Base-by-base conservation (phyloP, 2,888 invertebrate genomes). In the Pollenia amentaria region DNA sequence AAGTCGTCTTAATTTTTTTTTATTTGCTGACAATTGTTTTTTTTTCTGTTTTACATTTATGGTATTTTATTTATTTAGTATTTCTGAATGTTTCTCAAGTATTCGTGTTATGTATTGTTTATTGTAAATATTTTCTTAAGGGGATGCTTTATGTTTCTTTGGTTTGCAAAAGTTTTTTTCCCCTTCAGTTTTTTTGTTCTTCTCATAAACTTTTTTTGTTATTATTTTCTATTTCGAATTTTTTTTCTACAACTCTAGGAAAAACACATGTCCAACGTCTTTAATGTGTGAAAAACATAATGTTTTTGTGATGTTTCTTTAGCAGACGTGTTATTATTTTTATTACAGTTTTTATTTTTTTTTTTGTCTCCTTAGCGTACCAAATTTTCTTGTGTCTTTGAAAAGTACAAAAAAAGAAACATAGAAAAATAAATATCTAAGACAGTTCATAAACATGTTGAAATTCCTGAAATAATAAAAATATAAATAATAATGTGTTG, bases 81-180 rank as follows among this genome's bases (percentile, higher is more conserved):
- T 55, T 48, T 75, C n/a, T 67, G 11, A 44, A 18, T 64, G 18
- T 70, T 73, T 69, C 44, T 84, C 60, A 67, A 70, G 75, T 75
- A 57, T 53, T 73, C 72, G 44, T 81, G 46, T 65, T 44, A 65
- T 80, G 55, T 77, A 77, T 73, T 67, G 51, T 73, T 85, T 82
- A 81, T 69, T 78, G 73, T 82, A 73, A 75, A 79, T 79, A 83
- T 70, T 78, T 79, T 75, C 79, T 80, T 77, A 69, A 79, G 72
- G 65, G 40, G 38, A 44, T 83, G 40, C 40, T 51, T 62, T 67
- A 57, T 67, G 57, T 72, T 40, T 70, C 42, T 55, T 40, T 48
- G 18, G 21, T 70, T 79, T 29, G 29, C 38, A 6, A 6, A 29
- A 44, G 16, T 62, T 46, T 44, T 69, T 60, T 6, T 42, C 64